phyloP scores from a whole-genome alignment of 2,797 vertebrate species.

The Heliangelus exortis region DNA sequence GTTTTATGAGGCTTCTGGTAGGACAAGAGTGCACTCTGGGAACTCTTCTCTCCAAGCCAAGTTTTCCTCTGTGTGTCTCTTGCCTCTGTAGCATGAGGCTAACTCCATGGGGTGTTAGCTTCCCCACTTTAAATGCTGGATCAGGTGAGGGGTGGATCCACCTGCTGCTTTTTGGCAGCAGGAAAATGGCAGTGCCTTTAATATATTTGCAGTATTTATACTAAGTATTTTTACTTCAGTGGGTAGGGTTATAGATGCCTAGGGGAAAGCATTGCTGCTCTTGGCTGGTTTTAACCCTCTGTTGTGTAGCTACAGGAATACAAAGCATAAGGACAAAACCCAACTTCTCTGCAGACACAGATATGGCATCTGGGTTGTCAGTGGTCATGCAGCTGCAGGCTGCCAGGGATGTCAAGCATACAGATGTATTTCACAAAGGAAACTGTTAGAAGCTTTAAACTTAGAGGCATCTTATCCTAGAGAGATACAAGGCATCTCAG shows the following conservation, averaged over 20 bases:
- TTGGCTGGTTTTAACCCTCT: not conserved
- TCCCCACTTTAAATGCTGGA: not conserved
- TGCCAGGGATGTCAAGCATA: not conserved
- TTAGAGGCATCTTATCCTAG: not conserved
- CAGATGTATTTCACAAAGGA: constrained; percentile 7
- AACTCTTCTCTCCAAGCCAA: not conserved
- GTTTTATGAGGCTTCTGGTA: too few species aligned
- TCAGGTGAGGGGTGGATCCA: not conserved
- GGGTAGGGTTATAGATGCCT: not conserved
- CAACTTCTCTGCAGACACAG: not conserved
- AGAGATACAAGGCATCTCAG: not conserved
- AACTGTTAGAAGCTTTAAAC: constrained; percentile 18
- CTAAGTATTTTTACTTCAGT: not conserved
- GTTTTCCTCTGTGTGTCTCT: not conserved
- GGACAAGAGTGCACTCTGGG: not conserved
- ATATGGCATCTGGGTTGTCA: not conserved
- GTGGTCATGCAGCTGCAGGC: not conserved
- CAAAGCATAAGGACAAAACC: not conserved
- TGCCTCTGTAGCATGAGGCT: not conserved
- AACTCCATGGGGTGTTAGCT: not conserved
- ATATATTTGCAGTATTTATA: not conserved
- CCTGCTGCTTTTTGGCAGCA: not conserved
- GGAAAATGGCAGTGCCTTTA: not conserved
- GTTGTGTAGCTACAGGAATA: not conserved
- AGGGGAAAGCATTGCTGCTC: not conserved